Conservation (phyloP, 2,888 invertebrate species). For the Ceratothoa steindachneri region DNA sequence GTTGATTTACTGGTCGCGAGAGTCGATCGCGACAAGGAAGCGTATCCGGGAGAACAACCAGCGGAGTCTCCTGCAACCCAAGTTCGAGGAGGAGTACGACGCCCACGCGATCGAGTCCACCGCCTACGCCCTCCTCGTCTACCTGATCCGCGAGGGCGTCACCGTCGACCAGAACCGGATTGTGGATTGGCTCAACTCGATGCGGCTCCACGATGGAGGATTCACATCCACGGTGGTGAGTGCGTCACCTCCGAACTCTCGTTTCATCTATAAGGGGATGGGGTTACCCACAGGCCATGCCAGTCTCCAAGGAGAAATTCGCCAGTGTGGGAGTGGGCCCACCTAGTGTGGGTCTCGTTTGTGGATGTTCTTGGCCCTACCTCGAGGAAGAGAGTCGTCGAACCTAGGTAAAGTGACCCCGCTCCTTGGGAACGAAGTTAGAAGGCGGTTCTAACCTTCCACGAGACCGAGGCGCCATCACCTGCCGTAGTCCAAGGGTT, state of each 20-base stretch:
- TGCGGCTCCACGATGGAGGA: conserved; percentile 54
- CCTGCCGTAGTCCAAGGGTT: too few species aligned
- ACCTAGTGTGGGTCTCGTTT: too few species aligned
- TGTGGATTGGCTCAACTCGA: conserved; percentile 55
- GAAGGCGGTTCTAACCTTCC: too few species aligned
- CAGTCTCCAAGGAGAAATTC: too few species aligned
- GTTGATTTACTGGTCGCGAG: conserved; percentile 54
- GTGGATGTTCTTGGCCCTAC: too few species aligned
- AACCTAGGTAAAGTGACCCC: too few species aligned
- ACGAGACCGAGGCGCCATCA: too few species aligned
- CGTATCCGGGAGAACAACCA: conserved; percentile 47
- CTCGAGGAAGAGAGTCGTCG: too few species aligned
- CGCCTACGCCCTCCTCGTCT: conserved; percentile 58
- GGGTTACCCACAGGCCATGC: too few species aligned
- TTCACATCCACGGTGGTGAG: conserved; percentile 55
- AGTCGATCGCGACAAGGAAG: conserved; percentile 48
- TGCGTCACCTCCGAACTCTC: not conserved
- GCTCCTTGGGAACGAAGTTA: too few species aligned
- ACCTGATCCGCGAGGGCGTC: conserved; percentile 54
- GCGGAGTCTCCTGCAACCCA: conserved; percentile 47
- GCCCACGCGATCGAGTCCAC: conserved; percentile 58
- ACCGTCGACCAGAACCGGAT: conserved; percentile 53
- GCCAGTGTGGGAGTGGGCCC: too few species aligned
- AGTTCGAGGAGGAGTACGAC: conserved; percentile 52
- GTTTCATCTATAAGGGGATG: too few species aligned